phyloP scores from a whole-genome alignment of 2,797 vertebrate species.

The Serranus cabrilla region DNA sequence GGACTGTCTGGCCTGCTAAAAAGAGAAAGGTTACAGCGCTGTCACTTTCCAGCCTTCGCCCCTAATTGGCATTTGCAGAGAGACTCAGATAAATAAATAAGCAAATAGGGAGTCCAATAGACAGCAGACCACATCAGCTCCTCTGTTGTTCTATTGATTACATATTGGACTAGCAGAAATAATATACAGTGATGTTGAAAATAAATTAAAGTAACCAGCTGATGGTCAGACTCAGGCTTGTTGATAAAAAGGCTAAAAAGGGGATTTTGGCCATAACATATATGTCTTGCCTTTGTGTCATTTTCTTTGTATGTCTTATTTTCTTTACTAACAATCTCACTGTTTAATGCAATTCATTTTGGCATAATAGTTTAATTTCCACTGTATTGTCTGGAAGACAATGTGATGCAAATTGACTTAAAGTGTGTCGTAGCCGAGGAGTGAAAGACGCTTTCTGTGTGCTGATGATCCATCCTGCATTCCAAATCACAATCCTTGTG shows the following conservation, averaged over 20 bases:
- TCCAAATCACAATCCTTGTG: conserved; percentile 37
- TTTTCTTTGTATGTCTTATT: neutral
- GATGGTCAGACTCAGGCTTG: no score
- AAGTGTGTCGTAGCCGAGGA: conserved; percentile 40
- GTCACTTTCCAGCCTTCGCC: conserved; percentile 20
- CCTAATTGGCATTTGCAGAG: conserved; percentile 59
- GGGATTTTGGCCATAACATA: neutral
- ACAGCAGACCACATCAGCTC: conserved; percentile 28
- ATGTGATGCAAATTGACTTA: conserved; percentile 53
- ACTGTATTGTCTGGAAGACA: conserved; percentile 25
- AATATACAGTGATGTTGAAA: conserved; percentile 28
- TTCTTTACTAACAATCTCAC: conserved; percentile 13
- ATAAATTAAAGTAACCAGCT: conserved; percentile 8
- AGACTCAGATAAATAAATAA: conserved; percentile 52
- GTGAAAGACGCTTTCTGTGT: conserved; percentile 21
- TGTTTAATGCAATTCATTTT: conserved; percentile 44
- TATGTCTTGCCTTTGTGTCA: neutral
- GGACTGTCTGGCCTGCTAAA: conserved; percentile 30
- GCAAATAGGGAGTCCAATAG: conserved; percentile 25
- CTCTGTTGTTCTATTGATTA: conserved; percentile 47
- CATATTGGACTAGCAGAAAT: conserved; percentile 35
- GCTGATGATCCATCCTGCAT: conserved; percentile 17
- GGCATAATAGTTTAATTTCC: conserved; percentile 42
- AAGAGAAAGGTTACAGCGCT: conserved; percentile 48
- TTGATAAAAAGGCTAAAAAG: no score